Conservation (phyloP, 64 coral and sea anemone genomes). For the Porites lutea region DNA sequence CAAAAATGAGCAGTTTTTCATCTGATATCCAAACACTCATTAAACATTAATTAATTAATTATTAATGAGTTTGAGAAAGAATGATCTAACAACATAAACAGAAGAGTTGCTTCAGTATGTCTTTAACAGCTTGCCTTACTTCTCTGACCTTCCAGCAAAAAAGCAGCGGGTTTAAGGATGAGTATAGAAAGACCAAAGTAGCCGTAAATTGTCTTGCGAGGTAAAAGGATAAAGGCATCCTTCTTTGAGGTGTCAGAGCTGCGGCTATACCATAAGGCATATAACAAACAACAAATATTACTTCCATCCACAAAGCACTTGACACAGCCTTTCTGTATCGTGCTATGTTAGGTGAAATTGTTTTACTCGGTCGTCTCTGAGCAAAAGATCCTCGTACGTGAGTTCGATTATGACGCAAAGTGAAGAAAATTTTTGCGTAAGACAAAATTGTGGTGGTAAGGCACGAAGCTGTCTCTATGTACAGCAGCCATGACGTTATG, state of each 20-base stretch:
- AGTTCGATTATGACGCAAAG: too few relatives aligned
- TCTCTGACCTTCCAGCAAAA: not conserved
- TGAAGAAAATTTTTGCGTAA: too few relatives aligned
- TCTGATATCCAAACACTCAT: too few relatives aligned
- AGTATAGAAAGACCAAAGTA: not conserved
- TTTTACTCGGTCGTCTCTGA: too few relatives aligned
- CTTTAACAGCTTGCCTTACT: not conserved
- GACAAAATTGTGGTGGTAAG: too few relatives aligned
- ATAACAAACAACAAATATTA: not conserved
- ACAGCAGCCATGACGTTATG: too few relatives aligned
- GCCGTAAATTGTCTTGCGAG: not conserved
- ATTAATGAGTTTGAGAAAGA: too few relatives aligned
- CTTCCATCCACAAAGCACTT: not conserved
- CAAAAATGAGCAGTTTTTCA: too few relatives aligned
- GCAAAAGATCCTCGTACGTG: too few relatives aligned
- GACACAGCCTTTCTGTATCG: not conserved
- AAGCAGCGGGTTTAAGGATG: not conserved
- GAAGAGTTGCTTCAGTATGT: not conserved
- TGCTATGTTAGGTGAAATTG: not conserved
- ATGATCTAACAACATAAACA: not conserved
- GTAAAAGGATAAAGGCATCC: not conserved
- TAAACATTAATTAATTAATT: too few relatives aligned
- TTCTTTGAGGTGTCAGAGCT: not conserved
- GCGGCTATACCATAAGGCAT: not conserved
- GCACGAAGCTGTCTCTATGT: too few relatives aligned